These are phyloP conservation scores for Drosophila arizonae DNA, from an alignment of 1,140 invertebrate genomes.

Conservation along the genomic window DNA sequence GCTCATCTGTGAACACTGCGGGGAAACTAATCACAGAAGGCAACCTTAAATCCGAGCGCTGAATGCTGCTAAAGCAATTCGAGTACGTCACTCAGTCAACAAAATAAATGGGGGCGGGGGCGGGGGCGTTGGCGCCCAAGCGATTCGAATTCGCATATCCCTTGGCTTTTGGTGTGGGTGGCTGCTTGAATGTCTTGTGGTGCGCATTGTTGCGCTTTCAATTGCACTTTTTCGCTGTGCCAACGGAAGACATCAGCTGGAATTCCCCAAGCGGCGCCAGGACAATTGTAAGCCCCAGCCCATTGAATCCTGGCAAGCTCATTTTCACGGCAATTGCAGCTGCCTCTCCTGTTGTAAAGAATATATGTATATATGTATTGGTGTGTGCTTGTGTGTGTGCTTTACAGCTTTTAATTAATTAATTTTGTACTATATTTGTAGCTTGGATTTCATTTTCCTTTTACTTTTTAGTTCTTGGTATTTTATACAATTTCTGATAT, in stretches of 20 bases:
- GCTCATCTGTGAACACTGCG: conserved; percentile 60
- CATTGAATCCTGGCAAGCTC: conserved; percentile 49
- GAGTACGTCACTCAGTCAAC: conserved; percentile 58
- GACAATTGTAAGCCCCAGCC: conserved; percentile 45
- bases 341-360: conserved; percentile 2
- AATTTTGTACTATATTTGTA: conserved; percentile 59
- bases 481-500: background rate
- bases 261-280: conserved; percentile 46
- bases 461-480: conserved; percentile 2
- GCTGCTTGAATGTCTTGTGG: conserved; percentile 73
- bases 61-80: conserved; percentile 46
- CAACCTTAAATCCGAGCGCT: conserved; percentile 19
- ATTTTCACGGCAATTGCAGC: conserved; percentile 62
- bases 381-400: conserved; percentile 12
- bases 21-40: conserved; percentile 66
- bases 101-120: background rate
- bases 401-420: conserved; percentile 73
- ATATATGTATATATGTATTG: conserved; percentile 14
- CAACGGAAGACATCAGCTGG: conserved; percentile 37
- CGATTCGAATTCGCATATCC: conserved; percentile 66
- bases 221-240: conserved; percentile 56
- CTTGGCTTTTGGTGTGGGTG: conserved; percentile 2
- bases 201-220: conserved; percentile 75
- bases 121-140: background rate
- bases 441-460: conserved; percentile 24